Evolutionary conservation across 2,113 vertebrate genomes (phyloP), one percentile per base, ranked within the genome.

Genomic region (Periophthalmus modestus): DNA sequence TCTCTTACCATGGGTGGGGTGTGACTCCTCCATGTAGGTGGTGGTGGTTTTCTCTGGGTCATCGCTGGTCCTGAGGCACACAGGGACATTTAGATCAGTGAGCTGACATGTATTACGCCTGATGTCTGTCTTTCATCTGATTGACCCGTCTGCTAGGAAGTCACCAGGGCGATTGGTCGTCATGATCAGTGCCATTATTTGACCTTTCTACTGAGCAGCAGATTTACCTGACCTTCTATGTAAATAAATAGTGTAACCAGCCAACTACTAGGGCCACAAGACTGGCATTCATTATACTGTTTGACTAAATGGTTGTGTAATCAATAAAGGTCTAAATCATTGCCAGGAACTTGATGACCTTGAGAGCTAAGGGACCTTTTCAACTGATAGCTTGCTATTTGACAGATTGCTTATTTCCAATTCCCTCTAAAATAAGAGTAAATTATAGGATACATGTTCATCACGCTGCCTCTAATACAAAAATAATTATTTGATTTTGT

Each of bases 1-100:
- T 21, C 34, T 81, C 81, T 95, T 93, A 99, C 98, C 98, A 91
- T 95, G 97, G 16, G 94, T 91, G 0, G 93, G 96, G 84, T 96
- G 96, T 5, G 95, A 91, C 75, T 97, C 94, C 58, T 98, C 97
- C 88, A 95, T 87, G 89, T 97, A 98, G 18, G 95, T 94, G 71
- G 95, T 95, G 80, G 91, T 96, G 75, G 94, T 95, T 92, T 99
- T 99, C 89, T 98, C 97, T 0, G 93, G 94, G 77, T 98, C 97
- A 92, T 99, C 95, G 9, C 91, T 95, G 91, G 93, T 92, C 91
- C 96, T 97, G 89, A 3, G 36, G 74, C 70, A 87, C 71, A 87
- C 54, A 81, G 57, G 83, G 83, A 85, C 79, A 84, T 75, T 78
- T 39, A 72, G 82, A 87, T 90, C 84, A 88, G 62, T 77, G 57